These are phyloP conservation scores for Heliconius congener DNA, from an alignment of 1,140 invertebrate species.

Conservation along the genomic window DNA sequence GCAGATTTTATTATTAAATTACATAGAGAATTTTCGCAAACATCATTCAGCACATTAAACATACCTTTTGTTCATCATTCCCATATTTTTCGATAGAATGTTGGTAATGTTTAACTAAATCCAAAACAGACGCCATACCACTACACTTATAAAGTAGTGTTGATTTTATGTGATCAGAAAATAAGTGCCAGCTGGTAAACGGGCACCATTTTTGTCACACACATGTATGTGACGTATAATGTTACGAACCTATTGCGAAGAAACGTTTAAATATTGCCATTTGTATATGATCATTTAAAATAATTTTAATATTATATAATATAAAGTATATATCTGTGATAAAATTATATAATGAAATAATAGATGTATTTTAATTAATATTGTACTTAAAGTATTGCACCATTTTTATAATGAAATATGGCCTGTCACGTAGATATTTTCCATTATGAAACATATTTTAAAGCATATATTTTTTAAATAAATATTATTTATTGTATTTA, in stretches of 20 bases:
- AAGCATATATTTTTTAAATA: too few relatives aligned
- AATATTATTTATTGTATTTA: too few relatives aligned
- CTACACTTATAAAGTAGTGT: conserved; percentile 49
- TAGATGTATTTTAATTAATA: too few relatives aligned
- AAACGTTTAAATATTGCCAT: conserved; percentile 27
- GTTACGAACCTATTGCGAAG: conserved; percentile 24
- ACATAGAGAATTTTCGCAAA: conserved; percentile 23
- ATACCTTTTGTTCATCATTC: conserved; percentile 83
- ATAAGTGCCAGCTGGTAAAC: conserved; percentile 76
- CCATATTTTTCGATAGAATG: conserved; percentile 84
- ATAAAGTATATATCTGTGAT: too few relatives aligned
- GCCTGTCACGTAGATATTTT: too few relatives aligned
- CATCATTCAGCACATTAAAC: conserved; percentile 40
- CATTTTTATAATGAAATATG: too few relatives aligned
- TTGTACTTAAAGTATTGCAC: too few relatives aligned
- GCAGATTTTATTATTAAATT: conserved; percentile 27
- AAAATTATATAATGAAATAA: too few relatives aligned
- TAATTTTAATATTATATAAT: conserved; percentile 30
- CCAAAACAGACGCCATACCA: conserved; percentile 74
- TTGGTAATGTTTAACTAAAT: conserved; percentile 83
- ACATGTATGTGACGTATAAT: conserved; percentile 56
- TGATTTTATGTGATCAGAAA: conserved; percentile 61
- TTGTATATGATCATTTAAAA: not conserved
- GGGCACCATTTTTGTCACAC: conserved; percentile 76
- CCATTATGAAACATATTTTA: too few relatives aligned